phyloP scores from a whole-genome alignment of 1,140 invertebrate species.

The Condylostylus longicornis region DNA sequence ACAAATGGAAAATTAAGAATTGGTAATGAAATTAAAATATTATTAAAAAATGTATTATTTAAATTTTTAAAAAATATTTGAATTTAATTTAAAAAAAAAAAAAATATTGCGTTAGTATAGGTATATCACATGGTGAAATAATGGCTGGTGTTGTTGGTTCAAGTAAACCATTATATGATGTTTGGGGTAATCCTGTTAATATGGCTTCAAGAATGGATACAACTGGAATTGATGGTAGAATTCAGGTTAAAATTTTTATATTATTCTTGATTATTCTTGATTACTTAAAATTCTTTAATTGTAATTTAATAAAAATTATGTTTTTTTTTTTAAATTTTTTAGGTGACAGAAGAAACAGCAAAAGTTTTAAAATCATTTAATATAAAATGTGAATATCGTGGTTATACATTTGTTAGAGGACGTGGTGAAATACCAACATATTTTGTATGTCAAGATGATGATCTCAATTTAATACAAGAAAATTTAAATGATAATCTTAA shows the following conservation, averaged over 20 bases:
- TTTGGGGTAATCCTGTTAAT: slow-evolving; percentile 91
- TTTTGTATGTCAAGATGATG: slow-evolving; percentile 49
- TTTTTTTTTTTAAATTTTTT: slow-evolving; percentile 5
- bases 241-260: slow-evolving; percentile 44
- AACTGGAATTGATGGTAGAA: slow-evolving; percentile 58
- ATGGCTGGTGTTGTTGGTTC: slow-evolving; percentile 84
- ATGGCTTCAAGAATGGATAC: slow-evolving; percentile 88
- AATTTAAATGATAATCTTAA: not conserved
- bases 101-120: slow-evolving; percentile 15
- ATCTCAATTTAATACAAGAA: slow-evolving; percentile 37
- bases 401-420: slow-evolving; percentile 59
- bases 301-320: no score
- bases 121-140: slow-evolving; percentile 67
- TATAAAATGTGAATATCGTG: slow-evolving; percentile 52
- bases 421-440: slow-evolving; percentile 58
- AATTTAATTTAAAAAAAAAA: slow-evolving; percentile 22
- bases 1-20: slow-evolving; percentile 38
- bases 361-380: slow-evolving; percentile 48
- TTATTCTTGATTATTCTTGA: no score
- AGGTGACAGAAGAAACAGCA: slow-evolving; percentile 61
- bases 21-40: slow-evolving; percentile 34
- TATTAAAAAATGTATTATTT: slow-evolving; percentile 4
- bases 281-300: not conserved
- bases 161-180: slow-evolving; percentile 66
- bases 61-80: slow-evolving; percentile 31